Conservation (phyloP, 2,888 invertebrate genomes). For the Tinea pellionella region DNA sequence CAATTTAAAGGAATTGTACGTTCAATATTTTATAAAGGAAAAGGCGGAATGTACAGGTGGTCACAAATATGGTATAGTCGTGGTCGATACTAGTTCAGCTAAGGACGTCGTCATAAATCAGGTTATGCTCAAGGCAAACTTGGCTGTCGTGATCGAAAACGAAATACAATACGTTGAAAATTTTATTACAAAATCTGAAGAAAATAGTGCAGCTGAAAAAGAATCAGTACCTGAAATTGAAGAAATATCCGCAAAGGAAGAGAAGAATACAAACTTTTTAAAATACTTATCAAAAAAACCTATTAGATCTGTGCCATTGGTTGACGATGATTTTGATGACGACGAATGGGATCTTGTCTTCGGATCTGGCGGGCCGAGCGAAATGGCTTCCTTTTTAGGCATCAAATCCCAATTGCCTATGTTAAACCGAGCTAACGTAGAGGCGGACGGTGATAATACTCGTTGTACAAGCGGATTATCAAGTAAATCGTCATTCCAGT, state of each 20-base stretch:
- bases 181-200: conserved; percentile 14
- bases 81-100: conserved; percentile 54
- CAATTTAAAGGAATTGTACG: conserved; percentile 48
- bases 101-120: conserved; percentile 57
- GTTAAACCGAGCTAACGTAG: too few relatives aligned
- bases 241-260: conserved; percentile 7
- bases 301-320: conserved; percentile 12
- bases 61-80: conserved; percentile 55
- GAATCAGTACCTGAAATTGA: conserved; percentile 20
- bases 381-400: too few relatives aligned
- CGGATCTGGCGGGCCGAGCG: background rate
- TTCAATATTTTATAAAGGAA: conserved; percentile 49
- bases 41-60: conserved; percentile 41
- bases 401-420: too few relatives aligned
- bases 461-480: too few relatives aligned
- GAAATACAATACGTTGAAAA: conserved; percentile 35
- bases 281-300: background rate
- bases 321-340: background rate
- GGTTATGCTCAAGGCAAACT: conserved; percentile 56
- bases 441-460: too few relatives aligned
- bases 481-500: too few relatives aligned
- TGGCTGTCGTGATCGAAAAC: conserved; percentile 38
- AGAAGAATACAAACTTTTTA: background rate
- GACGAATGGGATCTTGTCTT: conserved; percentile 14
- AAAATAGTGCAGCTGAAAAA: conserved; percentile 17